Conservation (phyloP, 2,797 vertebrate species). For the Dryobates pubescens region DNA sequence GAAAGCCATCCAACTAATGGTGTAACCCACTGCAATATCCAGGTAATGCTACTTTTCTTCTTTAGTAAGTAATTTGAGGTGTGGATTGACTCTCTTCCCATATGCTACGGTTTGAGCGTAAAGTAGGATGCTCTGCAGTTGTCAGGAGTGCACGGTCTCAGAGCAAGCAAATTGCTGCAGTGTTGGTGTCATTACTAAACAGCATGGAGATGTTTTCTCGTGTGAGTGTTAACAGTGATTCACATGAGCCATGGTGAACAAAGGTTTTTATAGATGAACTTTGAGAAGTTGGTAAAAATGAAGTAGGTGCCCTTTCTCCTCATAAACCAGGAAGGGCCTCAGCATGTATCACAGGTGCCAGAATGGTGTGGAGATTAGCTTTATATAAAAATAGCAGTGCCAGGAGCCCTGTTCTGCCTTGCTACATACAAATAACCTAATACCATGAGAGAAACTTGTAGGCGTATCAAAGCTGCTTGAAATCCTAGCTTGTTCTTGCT, state of each 20-base stretch:
- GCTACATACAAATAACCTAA: background rate
- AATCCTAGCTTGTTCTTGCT: constrained; percentile 2
- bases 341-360: background rate
- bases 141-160: background rate
- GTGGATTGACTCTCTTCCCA: background rate
- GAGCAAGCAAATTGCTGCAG: background rate
- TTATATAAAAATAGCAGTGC: background rate
- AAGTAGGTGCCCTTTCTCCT: background rate
- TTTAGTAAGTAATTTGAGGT: background rate
- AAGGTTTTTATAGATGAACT: background rate
- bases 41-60: constrained; percentile 1
- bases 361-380: background rate
- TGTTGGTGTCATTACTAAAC: background rate
- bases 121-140: background rate
- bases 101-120: background rate
- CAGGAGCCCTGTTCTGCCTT: background rate
- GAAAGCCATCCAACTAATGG: background rate
- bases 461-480: background rate
- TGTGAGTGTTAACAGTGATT: rapidly evolving
- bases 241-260: background rate
- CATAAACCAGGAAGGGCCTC: background rate
- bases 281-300: background rate
- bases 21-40: background rate
- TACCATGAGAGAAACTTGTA: background rate
- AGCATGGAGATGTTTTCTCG: background rate